These are phyloP conservation scores for Lipotes vexillifer DNA, from an alignment of 2,113 vertebrate species.

Conservation along the genomic window DNA sequence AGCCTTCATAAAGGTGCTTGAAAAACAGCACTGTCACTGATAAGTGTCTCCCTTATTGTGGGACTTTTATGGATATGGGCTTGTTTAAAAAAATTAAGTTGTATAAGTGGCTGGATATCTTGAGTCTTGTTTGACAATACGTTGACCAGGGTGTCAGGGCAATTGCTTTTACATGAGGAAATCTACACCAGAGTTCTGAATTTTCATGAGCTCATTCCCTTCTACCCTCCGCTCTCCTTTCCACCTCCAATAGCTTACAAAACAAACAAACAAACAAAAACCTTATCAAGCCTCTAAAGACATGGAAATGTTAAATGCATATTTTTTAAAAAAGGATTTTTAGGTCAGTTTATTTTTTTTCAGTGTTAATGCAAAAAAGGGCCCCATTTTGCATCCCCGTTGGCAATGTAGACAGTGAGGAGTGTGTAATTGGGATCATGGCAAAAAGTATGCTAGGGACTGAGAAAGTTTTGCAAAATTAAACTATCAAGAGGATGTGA, in stretches of 20 bases:
- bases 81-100: conserved; percentile 25
- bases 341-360: conserved; percentile 43
- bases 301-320: conserved; percentile 26
- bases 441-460: background rate
- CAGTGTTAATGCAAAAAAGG: conserved; percentile 18
- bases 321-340: conserved; percentile 9
- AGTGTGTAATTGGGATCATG: conserved; percentile 12
- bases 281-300: conserved; percentile 4
- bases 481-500: background rate
- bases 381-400: background rate
- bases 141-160: background rate
- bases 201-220: background rate
- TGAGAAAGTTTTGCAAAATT: conserved; percentile 29
- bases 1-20: conserved; percentile 21
- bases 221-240: background rate
- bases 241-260: background rate
- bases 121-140: background rate
- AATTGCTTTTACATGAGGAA: background rate
- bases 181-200: background rate
- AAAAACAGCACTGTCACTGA: conserved; percentile 35
- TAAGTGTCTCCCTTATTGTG: conserved; percentile 20
- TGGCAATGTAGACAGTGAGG: background rate
- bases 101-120: background rate
- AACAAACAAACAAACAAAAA: background rate
- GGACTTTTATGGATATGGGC: background rate